Evolutionary conservation across 2,888 invertebrate genomes (phyloP).

Genomic region (Eristalis arbustorum): DNA sequence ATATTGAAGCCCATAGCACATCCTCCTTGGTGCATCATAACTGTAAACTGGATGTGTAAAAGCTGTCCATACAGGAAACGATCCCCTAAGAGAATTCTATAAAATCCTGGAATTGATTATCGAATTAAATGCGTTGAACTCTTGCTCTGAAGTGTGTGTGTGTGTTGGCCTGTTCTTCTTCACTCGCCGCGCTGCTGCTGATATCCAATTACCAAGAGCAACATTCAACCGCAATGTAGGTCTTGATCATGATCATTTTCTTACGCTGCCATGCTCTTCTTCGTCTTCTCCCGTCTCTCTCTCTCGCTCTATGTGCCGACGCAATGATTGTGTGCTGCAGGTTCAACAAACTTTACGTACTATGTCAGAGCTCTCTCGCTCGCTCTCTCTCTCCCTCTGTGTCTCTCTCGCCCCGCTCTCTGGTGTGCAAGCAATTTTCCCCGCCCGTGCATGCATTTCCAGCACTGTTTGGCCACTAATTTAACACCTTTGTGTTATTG

Average conservation of each 20-base stretch:
- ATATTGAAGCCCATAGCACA: too few relatives aligned
- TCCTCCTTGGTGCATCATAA: neutral
- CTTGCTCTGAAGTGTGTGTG: too few relatives aligned
- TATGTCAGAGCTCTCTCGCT: neutral
- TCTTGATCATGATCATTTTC: slow-evolving; percentile 51
- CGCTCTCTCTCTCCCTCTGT: neutral
- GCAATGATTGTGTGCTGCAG: slow-evolving; percentile 3
- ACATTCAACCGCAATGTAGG: slow-evolving; percentile 48
- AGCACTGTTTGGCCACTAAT: slow-evolving; percentile 23
- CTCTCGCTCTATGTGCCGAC: neutral
- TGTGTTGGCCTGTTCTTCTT: neutral
- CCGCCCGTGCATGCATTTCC: neutral
- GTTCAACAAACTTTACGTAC: slow-evolving; percentile 30
- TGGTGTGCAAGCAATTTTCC: slow-evolving; percentile 16
- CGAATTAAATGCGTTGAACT: neutral
- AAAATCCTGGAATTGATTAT: neutral
- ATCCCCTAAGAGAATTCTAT: neutral
- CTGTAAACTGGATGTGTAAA: neutral
- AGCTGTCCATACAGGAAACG: neutral
- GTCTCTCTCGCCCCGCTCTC: neutral
- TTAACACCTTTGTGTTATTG: slow-evolving; percentile 43
- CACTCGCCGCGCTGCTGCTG: neutral
- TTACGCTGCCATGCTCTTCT: neutral
- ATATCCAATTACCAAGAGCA: neutral
- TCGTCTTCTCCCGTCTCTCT: slow-evolving; percentile 3